A percentile compares a stretch with the other conserved stretches of the same genome.
Evolutionary conservation across 1,140 invertebrate species (phyloP).

Genomic region (Scaptomyza montana): DNA sequence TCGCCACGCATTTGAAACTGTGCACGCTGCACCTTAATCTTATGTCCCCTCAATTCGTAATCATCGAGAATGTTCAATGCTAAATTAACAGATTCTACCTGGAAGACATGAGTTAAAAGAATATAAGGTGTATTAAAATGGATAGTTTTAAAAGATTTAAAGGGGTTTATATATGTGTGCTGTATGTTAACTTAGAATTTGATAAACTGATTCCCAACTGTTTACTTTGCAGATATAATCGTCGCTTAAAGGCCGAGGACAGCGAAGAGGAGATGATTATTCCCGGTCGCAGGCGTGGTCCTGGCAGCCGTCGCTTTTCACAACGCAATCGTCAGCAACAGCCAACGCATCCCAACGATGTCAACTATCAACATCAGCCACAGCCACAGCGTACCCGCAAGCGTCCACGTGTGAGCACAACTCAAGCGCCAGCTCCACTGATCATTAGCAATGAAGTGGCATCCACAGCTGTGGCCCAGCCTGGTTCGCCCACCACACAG

Average conservation of each 20-base stretch:
- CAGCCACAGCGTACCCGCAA: constrained; percentile 35
- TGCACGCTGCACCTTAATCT: constrained; percentile 94
- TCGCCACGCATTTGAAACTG: constrained; percentile 97
- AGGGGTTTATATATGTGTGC: no score
- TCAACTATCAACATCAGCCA: constrained; percentile 49
- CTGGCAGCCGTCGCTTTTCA: constrained; percentile 35
- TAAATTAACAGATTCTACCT: constrained; percentile 97
- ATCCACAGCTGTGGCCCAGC: neutral
- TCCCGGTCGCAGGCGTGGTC: constrained; percentile 47
- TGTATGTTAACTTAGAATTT: neutral
- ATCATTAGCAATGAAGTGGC: constrained; percentile 53
- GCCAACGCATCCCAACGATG: constrained; percentile 60
- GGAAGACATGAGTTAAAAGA: constrained; percentile 35
- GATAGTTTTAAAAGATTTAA: no score
- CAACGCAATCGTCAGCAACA: constrained; percentile 38
- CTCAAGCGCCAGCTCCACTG: constrained; percentile 2
- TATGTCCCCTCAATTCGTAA: constrained; percentile 90
- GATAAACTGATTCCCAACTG: neutral
- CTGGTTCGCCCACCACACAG: constrained; percentile 18
- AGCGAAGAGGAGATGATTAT: constrained; percentile 75
- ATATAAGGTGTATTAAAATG: no score
- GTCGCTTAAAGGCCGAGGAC: constrained; percentile 74
- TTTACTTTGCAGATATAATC: constrained; percentile 55
- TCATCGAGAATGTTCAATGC: constrained; percentile 97
- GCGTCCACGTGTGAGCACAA: constrained; percentile 31